Percentiles rank a stretch among this genome's conserved stretches.
Evolutionary conservation across 2,888 invertebrate genomes (phyloP).

Genomic region (Callyntrura sp.): DNA sequence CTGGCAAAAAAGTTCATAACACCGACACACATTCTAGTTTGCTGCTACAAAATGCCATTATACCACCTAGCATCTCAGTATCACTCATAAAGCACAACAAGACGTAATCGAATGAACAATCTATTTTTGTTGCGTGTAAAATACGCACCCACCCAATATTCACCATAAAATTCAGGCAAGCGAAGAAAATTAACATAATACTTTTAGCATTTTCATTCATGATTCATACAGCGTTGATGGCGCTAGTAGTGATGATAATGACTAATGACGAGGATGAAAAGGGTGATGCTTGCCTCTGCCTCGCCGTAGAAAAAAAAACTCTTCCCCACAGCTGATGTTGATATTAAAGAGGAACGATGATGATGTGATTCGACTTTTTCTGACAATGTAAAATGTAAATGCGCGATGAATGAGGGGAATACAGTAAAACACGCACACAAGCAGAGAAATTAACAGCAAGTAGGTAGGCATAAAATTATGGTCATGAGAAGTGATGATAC

Average conservation of each 20-base stretch:
- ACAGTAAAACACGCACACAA: not conserved
- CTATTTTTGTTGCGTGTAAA: conserved; percentile 40
- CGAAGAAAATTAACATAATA: conserved; percentile 58
- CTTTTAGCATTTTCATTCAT: conserved; percentile 43
- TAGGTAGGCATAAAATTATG: conserved; percentile 34
- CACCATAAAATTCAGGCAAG: conserved; percentile 69
- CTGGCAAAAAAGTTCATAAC: conserved; percentile 52
- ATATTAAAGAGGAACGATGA: not conserved
- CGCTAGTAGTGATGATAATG: not conserved
- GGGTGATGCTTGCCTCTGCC: conserved; percentile 35
- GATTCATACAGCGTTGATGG: not conserved
- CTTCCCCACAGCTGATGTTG: conserved; percentile 36
- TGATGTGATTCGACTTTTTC: not conserved
- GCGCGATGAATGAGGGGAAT: not conserved
- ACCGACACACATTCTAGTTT: conserved; percentile 44
- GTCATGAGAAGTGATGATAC: not conserved
- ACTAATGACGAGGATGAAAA: conserved; percentile 16
- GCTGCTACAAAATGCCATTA: too few species aligned
- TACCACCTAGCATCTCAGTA: too few species aligned
- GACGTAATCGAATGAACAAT: conserved; percentile 17
- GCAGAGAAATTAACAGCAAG: conserved; percentile 23
- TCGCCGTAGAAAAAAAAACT: too few species aligned
- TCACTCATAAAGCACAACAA: not conserved
- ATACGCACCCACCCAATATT: conserved; percentile 69
- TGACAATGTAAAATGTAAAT: not conserved